A percentile compares a stretch with the other conserved stretches of the same genome.
These are phyloP conservation scores for Spheniscus humboldti DNA, from an alignment of 2,797 vertebrate genomes.

Conservation along the genomic window DNA sequence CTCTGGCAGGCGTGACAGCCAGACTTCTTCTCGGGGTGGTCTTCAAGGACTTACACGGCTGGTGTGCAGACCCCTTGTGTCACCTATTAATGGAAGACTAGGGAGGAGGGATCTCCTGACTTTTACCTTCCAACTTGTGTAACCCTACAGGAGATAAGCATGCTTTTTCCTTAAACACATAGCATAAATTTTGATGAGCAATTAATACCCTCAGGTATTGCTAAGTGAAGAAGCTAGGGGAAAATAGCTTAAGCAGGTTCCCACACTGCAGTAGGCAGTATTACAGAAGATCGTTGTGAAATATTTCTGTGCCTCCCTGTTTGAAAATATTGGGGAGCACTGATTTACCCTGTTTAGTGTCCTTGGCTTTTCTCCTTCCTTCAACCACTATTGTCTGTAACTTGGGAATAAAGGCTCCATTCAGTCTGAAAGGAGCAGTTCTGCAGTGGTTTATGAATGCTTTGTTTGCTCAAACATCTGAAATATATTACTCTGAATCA, in stretches of 20 bases:
- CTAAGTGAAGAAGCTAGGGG: neutral
- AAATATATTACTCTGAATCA: slow-evolving; percentile 12
- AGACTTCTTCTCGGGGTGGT: neutral
- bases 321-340: neutral
- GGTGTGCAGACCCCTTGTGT: neutral
- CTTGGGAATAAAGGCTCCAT: neutral
- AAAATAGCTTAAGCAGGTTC: neutral
- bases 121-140: neutral
- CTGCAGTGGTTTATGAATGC: neutral
- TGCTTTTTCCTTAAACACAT: neutral
- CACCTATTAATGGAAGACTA: neutral
- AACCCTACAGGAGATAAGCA: neutral
- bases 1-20: neutral
- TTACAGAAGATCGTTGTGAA: neutral
- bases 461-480: slow-evolving; percentile 40
- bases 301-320: neutral
- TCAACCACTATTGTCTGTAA: neutral
- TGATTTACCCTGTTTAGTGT: neutral
- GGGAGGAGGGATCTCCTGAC: neutral
- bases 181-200: neutral
- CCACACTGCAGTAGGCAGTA: neutral
- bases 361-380: slow-evolving; percentile 29
- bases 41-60: rapidly evolving
- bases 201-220: neutral
- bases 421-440: neutral